Evolutionary conservation across 2,113 vertebrate species (phyloP).

Genomic region (Phocoena sinus): DNA sequence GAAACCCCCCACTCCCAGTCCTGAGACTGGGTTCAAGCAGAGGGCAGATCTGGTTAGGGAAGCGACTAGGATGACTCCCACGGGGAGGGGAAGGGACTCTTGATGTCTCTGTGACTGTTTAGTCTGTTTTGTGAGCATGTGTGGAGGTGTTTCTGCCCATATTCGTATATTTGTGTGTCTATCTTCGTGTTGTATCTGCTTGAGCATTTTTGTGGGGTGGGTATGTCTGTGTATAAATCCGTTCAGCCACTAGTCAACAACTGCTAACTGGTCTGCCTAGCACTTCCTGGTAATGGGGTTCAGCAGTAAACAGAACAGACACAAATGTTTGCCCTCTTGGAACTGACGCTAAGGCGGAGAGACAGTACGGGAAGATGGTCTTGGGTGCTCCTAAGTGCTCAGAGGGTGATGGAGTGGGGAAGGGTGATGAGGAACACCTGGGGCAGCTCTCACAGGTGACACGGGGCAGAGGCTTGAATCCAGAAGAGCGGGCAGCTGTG

Average conservation of each 20-base stretch:
- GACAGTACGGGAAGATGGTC: background rate
- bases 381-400: background rate
- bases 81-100: background rate
- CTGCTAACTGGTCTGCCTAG: background rate
- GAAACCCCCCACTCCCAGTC: background rate
- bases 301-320: background rate
- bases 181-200: background rate
- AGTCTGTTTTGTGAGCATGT: background rate
- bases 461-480: background rate
- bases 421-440: background rate
- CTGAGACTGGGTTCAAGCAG: slow-evolving; percentile 25
- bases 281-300: background rate
- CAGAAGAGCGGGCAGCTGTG: background rate
- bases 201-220: background rate
- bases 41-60: slow-evolving; percentile 30
- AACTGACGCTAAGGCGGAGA: background rate
- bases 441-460: background rate
- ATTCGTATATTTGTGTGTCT: background rate
- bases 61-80: background rate
- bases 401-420: rapidly evolving
- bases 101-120: background rate
- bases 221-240: background rate
- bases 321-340: background rate
- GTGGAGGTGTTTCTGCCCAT: background rate
- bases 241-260: background rate